phyloP scores from a whole-genome alignment of 2,888 invertebrate genomes.

The Leptinotarsa haldemani region DNA sequence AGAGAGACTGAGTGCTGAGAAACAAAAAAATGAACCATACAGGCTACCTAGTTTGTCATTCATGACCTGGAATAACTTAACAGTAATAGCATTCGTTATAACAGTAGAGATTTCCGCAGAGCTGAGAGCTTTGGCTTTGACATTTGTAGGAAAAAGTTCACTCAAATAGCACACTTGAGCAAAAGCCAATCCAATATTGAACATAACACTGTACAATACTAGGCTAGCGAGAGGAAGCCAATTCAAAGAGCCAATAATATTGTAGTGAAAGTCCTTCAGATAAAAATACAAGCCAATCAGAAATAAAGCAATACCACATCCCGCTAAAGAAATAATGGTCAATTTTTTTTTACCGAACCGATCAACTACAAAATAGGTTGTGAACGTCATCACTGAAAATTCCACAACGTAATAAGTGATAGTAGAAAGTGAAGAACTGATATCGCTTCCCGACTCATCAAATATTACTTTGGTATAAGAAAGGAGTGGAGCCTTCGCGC shows the following conservation, averaged over 20 bases:
- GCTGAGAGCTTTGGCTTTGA: conserved; percentile 70
- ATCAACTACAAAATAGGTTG: conserved; percentile 71
- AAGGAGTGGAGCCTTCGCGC: conserved; percentile 55
- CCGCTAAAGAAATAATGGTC: conserved; percentile 67
- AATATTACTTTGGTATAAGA: conserved; percentile 71
- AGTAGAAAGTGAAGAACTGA: conserved; percentile 62
- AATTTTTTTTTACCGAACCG: conserved; percentile 69
- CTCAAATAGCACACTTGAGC: conserved; percentile 55
- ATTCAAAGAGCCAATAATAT: conserved; percentile 12
- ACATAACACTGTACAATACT: conserved; percentile 67
- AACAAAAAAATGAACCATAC: conserved; percentile 75
- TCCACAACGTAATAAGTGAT: conserved; percentile 67
- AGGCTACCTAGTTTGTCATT: conserved; percentile 70
- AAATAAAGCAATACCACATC: conserved; percentile 64
- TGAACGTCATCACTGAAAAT: conserved; percentile 69
- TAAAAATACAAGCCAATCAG: conserved; percentile 67
- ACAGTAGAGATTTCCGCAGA: conserved; percentile 69
- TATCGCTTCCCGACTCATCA: conserved; percentile 61
- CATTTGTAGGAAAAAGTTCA: conserved; percentile 70
- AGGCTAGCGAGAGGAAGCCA: conserved; percentile 65
- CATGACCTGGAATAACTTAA: conserved; percentile 67
- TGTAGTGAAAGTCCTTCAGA: conserved; percentile 59
- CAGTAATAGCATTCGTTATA: conserved; percentile 65
- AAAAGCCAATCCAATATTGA: conserved; percentile 64
- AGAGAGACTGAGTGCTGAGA: conserved; percentile 70